Base-by-base conservation (phyloP, 2,888 invertebrate genomes). In the Drosophila pegasa region DNA sequence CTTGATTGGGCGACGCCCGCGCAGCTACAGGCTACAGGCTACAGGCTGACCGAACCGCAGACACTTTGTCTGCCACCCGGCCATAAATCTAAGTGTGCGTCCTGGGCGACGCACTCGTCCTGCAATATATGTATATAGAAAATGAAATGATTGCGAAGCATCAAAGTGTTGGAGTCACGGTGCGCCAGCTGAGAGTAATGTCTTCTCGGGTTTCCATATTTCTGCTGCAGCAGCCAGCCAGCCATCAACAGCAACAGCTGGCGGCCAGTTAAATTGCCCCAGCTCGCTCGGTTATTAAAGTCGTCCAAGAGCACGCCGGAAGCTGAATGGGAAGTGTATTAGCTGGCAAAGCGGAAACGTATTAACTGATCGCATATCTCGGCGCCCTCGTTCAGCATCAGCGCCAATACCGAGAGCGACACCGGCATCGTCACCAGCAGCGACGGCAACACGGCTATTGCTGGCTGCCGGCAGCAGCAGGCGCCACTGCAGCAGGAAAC, bases 261-360 rank as follows among this genome's bases (percentile, higher is more conserved):
- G 60, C 56, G 56, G 47, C 55, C 45, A 51, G 66, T 80, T 66
- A 69, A 80, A 61, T 51, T 58, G 45, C 33, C 9, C 40, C 59
- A 38, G 47, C 20, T 22, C 22, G 9, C 35, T 35, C 29, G 9
- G 25, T 18, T 48, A 41, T 71, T 67, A 71, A 83, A 78, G 78
- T 59, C 40, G 10, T 33, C 18, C 29, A 25, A 20, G 16, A 18
- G 33, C 51, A 38, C 38, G 18, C 56, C 88, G 90, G 90, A 91
- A 90, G 71, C 81, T 79, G 81, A 87, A 85, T 80, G 87, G 92
- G 92, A 91, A 89, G 89, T 88, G 87, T 89, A 91, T 91, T 90
- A 90, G 87, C 83, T 87, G 63, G 80, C 78, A 80, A 76, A 83
- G 75, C 90, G 92, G 92, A 92, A 91, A 87, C 88, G 68, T 84